Base-by-base conservation (phyloP, 2,797 vertebrate genomes). In the Dicrostonyx torquatus region DNA sequence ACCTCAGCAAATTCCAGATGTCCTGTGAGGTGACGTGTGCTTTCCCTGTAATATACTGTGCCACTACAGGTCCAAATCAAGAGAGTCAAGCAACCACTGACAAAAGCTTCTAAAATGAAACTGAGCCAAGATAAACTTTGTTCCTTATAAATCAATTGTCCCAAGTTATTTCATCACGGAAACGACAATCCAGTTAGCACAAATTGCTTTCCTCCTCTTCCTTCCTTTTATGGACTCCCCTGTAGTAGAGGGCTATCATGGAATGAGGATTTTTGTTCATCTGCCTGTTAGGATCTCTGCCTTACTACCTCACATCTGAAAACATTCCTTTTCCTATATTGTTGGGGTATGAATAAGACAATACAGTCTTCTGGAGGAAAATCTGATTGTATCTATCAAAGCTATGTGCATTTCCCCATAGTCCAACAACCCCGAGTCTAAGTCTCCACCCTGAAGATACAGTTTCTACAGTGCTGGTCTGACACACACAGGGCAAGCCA, bases 261-360 rank as follows among this genome's bases (percentile, higher is more conserved):
- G 75, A 88, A 48, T 48, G n/a, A 50, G 37, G 29, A 5, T 89
- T 76, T 5, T 3, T 31, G 55, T 37, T 62, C 9, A 76, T 17
- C 5, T 29, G 26, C 37, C 37, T 5, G 0, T n/a, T 17, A 89
- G 24, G 8, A 17, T n/a, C 45, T 12, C 40, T 6, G 17, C 66
- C 26, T 3, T 15, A 10, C 22, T 37, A 3, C 15, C 37, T 8
- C 3, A 53, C 26, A 0, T 31, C 64, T 29, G 1, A 31, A 75
- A 34, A 58, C 37, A 72, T 40, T 22, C 58, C 15, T 70, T 60
- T 79, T 60, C 50, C 75, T 50, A 29, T 20, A 13, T 58, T 13
- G 34, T 88, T 17, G 8, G 9, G 2, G 5, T 72, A 60, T 26
- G 8, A 31, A 31, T 53, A 34, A 26, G 43, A 66, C 2, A 8